These are phyloP conservation scores for Acleris holmiana DNA, from an alignment of 2,888 invertebrate genomes.

Conservation along the genomic window DNA sequence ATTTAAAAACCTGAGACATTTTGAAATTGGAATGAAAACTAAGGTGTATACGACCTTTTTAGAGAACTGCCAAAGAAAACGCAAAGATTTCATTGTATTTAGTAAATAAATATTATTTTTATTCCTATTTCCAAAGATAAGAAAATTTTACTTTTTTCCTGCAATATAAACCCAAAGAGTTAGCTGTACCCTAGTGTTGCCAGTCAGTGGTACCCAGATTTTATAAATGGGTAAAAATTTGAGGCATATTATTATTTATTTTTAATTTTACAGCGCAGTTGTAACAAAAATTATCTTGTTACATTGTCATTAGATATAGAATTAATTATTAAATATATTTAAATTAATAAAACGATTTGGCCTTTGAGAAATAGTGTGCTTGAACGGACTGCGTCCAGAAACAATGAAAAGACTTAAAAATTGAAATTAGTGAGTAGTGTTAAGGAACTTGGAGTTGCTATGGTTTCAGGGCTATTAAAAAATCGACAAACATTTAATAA, in stretches of 20 bases:
- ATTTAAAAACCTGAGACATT: conserved; percentile 17
- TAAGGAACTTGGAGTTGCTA: conserved; percentile 10
- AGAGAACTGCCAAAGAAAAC: conserved; percentile 61
- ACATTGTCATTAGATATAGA: conserved; percentile 28
- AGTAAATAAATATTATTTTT: conserved; percentile 43
- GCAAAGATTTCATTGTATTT: conserved; percentile 49
- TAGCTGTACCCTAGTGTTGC: conserved; percentile 21
- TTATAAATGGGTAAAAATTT: conserved; percentile 9
- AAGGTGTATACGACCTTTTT: conserved; percentile 50
- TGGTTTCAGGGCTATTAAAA: conserved; percentile 18
- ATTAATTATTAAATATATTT: conserved; percentile 37
- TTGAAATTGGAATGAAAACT: conserved; percentile 32
- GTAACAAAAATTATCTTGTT: conserved; percentile 28
- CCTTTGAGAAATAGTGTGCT: conserved; percentile 78
- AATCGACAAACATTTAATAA: background rate
- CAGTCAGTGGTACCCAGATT: conserved; percentile 19
- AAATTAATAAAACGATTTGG: conserved; percentile 59
- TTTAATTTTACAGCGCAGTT: conserved; percentile 34
- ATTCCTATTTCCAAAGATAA: conserved; percentile 62
- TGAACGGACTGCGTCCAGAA: conserved; percentile 74
- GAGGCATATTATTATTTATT: conserved; percentile 39
- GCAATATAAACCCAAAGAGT: conserved; percentile 42
- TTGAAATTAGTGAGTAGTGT: conserved; percentile 58
- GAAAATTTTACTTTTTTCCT: conserved; percentile 42
- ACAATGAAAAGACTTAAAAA: conserved; percentile 76